Evolutionary conservation across 2,888 invertebrate species (phyloP).

Genomic region (Tetanocera ferruginea): DNA sequence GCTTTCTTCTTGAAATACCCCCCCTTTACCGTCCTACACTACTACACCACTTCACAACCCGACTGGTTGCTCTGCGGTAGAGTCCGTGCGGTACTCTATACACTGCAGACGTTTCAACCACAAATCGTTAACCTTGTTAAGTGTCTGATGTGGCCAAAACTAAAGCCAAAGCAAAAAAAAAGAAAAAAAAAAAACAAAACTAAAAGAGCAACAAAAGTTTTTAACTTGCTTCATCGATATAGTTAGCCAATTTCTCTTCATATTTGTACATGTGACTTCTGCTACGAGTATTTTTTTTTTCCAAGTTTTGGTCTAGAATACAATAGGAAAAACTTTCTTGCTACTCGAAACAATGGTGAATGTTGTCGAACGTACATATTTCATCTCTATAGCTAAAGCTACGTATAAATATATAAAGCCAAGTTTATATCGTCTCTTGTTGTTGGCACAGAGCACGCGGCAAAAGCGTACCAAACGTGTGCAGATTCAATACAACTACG

Average conservation of each 20-base stretch:
- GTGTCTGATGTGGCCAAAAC: slow-evolving; percentile 37
- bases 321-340: slow-evolving; percentile 16
- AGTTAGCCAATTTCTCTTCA: slow-evolving; percentile 21
- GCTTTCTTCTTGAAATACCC: slow-evolving; percentile 13
- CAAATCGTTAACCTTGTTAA: slow-evolving; percentile 65
- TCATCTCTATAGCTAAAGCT: not conserved
- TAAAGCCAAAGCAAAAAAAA: no score
- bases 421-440: not conserved
- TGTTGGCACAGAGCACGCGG: slow-evolving; percentile 30
- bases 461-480: slow-evolving; percentile 37
- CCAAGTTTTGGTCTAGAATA: not conserved
- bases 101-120: slow-evolving; percentile 39
- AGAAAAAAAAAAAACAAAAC: no score
- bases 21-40: no score
- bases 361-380: not conserved
- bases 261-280: slow-evolving; percentile 19
- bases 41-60: no score
- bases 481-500: not conserved
- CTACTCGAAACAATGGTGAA: slow-evolving; percentile 9
- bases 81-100: not conserved
- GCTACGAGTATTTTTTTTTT: not conserved
- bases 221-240: not conserved
- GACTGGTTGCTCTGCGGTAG: slow-evolving; percentile 50
- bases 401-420: not conserved
- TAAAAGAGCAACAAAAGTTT: not conserved